Conservation (phyloP, 1,140 invertebrate genomes). For the Wiebesia pumilae region DNA sequence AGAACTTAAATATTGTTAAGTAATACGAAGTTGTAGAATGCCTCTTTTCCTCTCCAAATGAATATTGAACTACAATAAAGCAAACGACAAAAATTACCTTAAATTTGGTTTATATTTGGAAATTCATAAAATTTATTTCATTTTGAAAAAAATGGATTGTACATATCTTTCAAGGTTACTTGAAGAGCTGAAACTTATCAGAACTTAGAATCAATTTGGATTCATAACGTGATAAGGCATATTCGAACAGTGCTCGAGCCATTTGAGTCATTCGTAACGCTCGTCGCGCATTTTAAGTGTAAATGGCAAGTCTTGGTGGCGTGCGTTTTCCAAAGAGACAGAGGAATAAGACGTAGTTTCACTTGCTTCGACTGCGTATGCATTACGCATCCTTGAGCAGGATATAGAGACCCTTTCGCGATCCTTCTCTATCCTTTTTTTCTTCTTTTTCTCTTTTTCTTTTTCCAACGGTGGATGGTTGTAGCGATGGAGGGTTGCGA, state of each 20-base stretch:
- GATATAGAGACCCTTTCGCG: constrained; percentile 13
- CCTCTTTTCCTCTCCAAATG: not conserved
- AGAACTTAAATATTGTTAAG: not conserved
- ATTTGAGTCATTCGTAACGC: not conserved
- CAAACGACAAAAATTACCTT: not conserved
- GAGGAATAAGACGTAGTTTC: constrained; percentile 3
- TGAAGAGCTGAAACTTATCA: not conserved
- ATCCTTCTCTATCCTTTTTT: not conserved
- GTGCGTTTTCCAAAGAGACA: not conserved
- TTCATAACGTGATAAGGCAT: not conserved
- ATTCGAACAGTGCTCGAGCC: constrained; percentile 18
- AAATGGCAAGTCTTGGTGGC: not conserved
- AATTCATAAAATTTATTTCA: not conserved
- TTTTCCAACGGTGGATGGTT: not conserved
- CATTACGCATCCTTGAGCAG: constrained; percentile 1
- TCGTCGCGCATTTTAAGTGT: not conserved
- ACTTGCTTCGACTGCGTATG: not conserved
- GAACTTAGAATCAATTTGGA: not conserved
- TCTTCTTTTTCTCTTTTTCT: not conserved
- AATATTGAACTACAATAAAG: not conserved
- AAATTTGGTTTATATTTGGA: not conserved
- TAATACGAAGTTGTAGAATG: not conserved
- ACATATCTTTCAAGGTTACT: not conserved
- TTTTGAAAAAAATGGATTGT: not conserved
- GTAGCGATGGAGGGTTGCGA: constrained; percentile 2